A percentile compares a stretch with the other conserved stretches of the same genome.
Evolutionary conservation across 2,113 vertebrate species (phyloP).

Genomic region (Rhabdomys dilectus): DNA sequence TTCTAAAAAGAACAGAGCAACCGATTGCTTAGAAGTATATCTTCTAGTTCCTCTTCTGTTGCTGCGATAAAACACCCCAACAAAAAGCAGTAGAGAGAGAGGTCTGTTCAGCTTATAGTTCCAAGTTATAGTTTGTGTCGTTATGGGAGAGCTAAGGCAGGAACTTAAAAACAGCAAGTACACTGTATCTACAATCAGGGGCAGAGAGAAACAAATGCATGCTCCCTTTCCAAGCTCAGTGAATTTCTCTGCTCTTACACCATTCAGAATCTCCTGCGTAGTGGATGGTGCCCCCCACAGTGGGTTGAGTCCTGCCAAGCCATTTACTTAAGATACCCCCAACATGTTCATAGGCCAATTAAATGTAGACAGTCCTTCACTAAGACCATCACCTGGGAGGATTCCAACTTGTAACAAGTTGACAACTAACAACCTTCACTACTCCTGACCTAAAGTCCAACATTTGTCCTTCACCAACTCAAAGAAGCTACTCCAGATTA

Average conservation of each 20-base stretch:
- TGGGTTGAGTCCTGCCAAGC: neutral
- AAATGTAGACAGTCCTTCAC: neutral
- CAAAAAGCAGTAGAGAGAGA: neutral
- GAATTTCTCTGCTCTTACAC: neutral
- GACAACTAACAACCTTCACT: neutral
- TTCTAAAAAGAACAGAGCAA: neutral
- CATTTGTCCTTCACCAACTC: slow-evolving; percentile 25
- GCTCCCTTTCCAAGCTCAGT: neutral
- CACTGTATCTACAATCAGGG: neutral
- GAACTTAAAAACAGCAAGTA: neutral
- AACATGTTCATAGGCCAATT: neutral
- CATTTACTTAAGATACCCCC: neutral
- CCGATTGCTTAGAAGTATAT: neutral
- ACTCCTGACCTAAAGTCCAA: slow-evolving; percentile 1
- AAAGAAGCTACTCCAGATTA: neutral
- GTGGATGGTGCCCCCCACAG: no score
- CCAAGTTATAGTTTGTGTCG: neutral
- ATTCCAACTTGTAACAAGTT: neutral
- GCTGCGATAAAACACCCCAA: neutral
- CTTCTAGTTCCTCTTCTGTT: neutral
- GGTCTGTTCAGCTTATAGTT: neutral
- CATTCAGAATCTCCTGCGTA: neutral
- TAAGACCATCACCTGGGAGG: neutral
- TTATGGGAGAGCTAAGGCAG: neutral
- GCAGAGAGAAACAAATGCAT: neutral